Percentiles rank a stretch among this genome's conserved stretches.
Evolutionary conservation across 2,888 invertebrate genomes (phyloP).

Genomic region (Melitaea athalia): DNA sequence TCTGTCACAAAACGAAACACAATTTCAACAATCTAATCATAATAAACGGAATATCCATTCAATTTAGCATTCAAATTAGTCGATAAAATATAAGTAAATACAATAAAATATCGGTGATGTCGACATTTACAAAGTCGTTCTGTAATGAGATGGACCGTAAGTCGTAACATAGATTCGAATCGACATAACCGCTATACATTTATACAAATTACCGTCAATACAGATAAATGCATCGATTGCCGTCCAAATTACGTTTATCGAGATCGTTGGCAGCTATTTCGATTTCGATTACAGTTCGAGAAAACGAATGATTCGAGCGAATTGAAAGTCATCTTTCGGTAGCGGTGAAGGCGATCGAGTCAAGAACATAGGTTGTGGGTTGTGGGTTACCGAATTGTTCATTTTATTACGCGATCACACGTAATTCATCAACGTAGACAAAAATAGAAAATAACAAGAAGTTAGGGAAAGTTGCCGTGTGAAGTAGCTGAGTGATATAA

Average conservation of each 20-base stretch:
- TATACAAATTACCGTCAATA: slow-evolving; percentile 53
- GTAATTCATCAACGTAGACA: slow-evolving; percentile 16
- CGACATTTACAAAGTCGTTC: slow-evolving; percentile 27
- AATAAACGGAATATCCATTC: slow-evolving; percentile 2
- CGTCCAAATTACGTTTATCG: slow-evolving; percentile 64
- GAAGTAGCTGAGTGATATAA: not conserved
- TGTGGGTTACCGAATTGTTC: slow-evolving; percentile 29
- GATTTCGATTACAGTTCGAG: slow-evolving; percentile 52
- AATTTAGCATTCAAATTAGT: slow-evolving; percentile 1
- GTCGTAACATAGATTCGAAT: slow-evolving; percentile 46
- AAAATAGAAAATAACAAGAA: slow-evolving; percentile 25
- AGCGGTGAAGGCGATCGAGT: slow-evolving; percentile 32
- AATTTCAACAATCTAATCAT: not conserved
- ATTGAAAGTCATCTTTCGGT: slow-evolving; percentile 32
- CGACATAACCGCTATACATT: slow-evolving; percentile 44
- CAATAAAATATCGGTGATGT: slow-evolving; percentile 16
- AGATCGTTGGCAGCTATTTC: slow-evolving; percentile 50
- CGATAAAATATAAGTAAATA: slow-evolving; percentile 10
- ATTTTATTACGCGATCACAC: slow-evolving; percentile 22
- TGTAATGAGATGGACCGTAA: slow-evolving; percentile 36
- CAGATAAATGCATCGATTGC: slow-evolving; percentile 56
- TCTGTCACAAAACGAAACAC: not conserved
- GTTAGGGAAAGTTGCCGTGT: slow-evolving; percentile 19
- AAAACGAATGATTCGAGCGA: slow-evolving; percentile 45
- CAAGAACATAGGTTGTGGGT: slow-evolving; percentile 32